phyloP scores from a whole-genome alignment of 2,888 invertebrate genomes.

The Hirtodrosophila cameraria region DNA sequence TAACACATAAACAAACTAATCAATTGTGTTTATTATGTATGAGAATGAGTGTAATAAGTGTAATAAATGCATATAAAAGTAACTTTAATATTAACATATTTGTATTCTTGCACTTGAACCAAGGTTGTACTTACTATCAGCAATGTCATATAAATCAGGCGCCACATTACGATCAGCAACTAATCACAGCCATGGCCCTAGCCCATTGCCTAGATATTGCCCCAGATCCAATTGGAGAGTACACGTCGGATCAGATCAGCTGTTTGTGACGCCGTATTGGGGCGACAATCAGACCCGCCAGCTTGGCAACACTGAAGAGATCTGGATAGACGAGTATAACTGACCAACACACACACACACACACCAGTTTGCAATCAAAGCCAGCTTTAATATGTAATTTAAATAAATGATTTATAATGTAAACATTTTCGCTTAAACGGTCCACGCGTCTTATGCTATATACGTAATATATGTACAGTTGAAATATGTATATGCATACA shows the following conservation, averaged over 20 bases:
- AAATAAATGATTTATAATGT: conserved; percentile 81
- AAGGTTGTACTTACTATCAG: background rate
- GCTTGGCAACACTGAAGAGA: conserved; percentile 5
- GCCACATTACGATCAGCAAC: conserved; percentile 26
- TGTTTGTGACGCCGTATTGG: conserved; percentile 48
- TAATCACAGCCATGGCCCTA: conserved; percentile 2
- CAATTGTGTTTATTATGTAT: conserved; percentile 22
- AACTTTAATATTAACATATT: conserved; percentile 18
- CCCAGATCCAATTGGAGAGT: conserved; percentile 23
- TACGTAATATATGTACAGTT: conserved; percentile 31
- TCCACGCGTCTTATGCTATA: conserved; percentile 46
- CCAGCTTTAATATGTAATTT: conserved; percentile 69
- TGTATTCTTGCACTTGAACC: conserved; percentile 37
- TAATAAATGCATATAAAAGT: conserved; percentile 21
- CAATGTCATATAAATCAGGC: conserved; percentile 11
- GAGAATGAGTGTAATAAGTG: conserved; percentile 27
- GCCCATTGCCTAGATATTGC: background rate
- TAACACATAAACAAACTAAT: conserved; percentile 2
- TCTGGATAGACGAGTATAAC: conserved; percentile 25
- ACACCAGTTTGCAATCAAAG: conserved; percentile 22
- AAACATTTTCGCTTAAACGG: conserved; percentile 69
- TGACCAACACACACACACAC: conserved; percentile 32
- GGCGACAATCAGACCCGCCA: conserved; percentile 66
- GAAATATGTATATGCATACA: conserved; percentile 23
- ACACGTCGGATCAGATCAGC: conserved; percentile 68